phyloP scores from a whole-genome alignment of 2,888 invertebrate species.

The Idaea dimidiata region DNA sequence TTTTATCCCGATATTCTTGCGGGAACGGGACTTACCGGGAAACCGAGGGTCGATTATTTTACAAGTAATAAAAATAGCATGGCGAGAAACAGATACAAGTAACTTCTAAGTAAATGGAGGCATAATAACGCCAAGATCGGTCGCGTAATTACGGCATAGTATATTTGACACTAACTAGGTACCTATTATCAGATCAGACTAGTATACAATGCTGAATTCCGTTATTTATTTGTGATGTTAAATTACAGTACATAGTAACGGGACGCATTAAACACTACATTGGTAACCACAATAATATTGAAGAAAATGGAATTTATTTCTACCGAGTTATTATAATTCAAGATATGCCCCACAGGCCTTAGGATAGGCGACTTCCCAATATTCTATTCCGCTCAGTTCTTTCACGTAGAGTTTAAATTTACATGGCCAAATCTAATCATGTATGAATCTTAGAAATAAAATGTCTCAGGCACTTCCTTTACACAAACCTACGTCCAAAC shows the following conservation, averaged over 20 bases:
- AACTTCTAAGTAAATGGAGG: no score
- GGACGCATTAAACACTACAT: background rate
- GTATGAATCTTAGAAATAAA: conserved; percentile 20
- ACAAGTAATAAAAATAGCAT: no score
- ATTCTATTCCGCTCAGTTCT: background rate
- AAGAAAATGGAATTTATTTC: background rate
- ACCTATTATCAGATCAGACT: conserved; percentile 18
- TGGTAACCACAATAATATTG: background rate
- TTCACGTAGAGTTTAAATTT: background rate
- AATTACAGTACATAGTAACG: background rate
- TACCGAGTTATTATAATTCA: background rate
- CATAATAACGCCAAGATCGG: no score
- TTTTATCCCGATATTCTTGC: no score
- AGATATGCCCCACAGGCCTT: background rate
- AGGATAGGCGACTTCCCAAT: background rate
- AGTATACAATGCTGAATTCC: conserved; percentile 24
- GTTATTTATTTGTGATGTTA: conserved; percentile 5
- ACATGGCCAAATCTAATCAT: conserved; percentile 18
- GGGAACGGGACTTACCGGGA: no score
- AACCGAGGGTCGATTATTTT: no score
- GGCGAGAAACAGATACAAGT: no score
- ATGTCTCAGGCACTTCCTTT: conserved; percentile 59
- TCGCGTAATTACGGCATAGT: background rate
- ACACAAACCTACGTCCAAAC: conserved; percentile 54
- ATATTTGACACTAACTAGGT: background rate